Conservation (phyloP, 2,113 vertebrate genomes). For the Raja brachyura region DNA sequence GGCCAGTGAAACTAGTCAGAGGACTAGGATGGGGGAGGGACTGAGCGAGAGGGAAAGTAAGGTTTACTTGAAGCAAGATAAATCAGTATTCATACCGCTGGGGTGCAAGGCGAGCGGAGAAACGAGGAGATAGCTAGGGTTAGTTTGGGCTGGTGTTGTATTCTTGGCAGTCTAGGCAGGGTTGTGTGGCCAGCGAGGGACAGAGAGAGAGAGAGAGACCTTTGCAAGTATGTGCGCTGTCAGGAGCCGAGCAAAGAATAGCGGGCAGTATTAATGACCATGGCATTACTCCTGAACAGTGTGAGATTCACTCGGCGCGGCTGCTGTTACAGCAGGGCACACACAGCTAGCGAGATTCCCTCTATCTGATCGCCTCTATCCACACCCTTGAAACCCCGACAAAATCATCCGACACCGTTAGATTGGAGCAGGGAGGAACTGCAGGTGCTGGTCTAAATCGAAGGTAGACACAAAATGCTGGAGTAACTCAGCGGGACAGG, state of each 20-base stretch:
- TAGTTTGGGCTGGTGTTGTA: not conserved
- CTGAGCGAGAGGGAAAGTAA: too few relatives aligned
- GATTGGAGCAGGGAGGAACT: too few relatives aligned
- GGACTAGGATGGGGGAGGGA: too few relatives aligned
- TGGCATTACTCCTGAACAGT: constrained; percentile 3
- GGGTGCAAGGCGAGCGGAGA: not conserved
- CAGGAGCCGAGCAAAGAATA: constrained; percentile 23
- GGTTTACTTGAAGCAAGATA: too few relatives aligned
- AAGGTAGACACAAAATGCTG: too few relatives aligned
- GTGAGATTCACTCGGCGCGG: not conserved
- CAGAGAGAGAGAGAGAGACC: constrained; percentile 18
- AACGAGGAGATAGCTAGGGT: not conserved
- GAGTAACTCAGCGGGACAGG: too few relatives aligned
- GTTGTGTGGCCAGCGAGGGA: not conserved
- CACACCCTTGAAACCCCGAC: too few relatives aligned
- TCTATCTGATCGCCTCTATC: not conserved
- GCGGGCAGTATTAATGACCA: constrained; percentile 9
- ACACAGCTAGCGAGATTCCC: not conserved
- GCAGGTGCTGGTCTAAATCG: too few relatives aligned
- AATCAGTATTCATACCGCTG: too few relatives aligned
- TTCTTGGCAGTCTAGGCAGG: not conserved
- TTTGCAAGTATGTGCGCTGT: constrained; percentile 30
- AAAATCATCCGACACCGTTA: too few relatives aligned
- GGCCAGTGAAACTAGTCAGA: too few relatives aligned
- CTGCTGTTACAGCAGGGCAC: not conserved